These are phyloP conservation scores for Tapera naevia DNA, from an alignment of 2,797 vertebrate species.

Conservation along the genomic window DNA sequence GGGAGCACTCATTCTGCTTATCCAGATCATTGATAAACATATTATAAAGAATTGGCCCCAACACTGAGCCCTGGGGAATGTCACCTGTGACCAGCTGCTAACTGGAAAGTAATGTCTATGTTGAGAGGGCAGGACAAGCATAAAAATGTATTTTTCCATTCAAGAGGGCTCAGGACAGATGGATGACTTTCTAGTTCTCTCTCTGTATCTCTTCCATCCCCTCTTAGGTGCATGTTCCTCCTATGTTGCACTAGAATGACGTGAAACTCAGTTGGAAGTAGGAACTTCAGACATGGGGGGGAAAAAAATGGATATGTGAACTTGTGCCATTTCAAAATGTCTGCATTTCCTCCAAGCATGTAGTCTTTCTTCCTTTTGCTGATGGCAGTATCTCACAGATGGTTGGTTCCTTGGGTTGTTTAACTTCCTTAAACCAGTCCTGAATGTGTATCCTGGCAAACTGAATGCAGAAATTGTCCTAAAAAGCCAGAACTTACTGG, in stretches of 20 bases:
- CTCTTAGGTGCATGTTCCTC: rapidly evolving
- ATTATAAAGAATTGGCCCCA: no score
- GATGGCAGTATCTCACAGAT: neutral
- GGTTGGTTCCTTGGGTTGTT: neutral
- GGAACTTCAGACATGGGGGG: rapidly evolving
- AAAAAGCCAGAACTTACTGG: neutral
- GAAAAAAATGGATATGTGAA: neutral
- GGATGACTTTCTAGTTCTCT: neutral
- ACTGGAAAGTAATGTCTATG: neutral
- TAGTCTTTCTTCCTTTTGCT: neutral
- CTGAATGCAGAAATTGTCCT: neutral
- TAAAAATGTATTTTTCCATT: neutral
- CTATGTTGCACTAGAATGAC: neutral
- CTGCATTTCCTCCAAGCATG: neutral
- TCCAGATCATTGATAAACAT: no score
- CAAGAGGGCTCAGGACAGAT: neutral
- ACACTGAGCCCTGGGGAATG: no score
- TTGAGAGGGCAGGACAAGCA: neutral
- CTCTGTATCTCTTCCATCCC: neutral
- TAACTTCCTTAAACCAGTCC: neutral
- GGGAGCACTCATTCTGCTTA: no score
- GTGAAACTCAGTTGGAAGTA: neutral
- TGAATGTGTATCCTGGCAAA: no score
- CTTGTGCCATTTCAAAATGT: neutral
- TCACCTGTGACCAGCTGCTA: no score